Percentiles rank a stretch among this genome's conserved stretches.
phyloP scores from a whole-genome alignment of 2,888 invertebrate genomes.

The Thecocarcelia acutangulata region DNA sequence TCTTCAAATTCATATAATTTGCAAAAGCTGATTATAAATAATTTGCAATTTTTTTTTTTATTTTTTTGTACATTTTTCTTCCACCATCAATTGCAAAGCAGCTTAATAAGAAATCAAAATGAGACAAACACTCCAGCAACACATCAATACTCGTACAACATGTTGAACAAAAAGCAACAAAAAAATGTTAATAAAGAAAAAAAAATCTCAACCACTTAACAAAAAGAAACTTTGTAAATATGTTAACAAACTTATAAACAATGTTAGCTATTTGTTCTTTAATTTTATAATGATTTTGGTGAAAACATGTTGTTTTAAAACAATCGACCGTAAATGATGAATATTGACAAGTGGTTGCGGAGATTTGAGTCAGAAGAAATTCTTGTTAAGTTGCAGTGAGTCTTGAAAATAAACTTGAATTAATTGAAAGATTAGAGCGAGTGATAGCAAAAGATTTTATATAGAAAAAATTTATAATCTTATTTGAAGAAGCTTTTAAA shows the following conservation, averaged over 20 bases:
- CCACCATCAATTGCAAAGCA: neutral
- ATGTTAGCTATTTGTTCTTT: neutral
- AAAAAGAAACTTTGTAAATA: constrained; percentile 2
- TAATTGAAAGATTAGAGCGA: constrained; percentile 14
- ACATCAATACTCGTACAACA: constrained; percentile 19
- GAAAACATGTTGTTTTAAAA: constrained; percentile 28
- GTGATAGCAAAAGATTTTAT: neutral
- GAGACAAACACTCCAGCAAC: neutral
- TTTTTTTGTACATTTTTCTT: neutral
- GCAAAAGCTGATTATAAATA: constrained; percentile 36
- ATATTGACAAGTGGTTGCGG: constrained; percentile 36
- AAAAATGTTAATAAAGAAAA: neutral
- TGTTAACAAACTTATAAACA: neutral
- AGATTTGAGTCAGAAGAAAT: constrained; percentile 1
- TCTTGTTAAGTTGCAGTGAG: neutral
- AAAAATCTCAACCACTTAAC: neutral
- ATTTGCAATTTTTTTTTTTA: neutral
- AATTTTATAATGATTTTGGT: constrained; percentile 17
- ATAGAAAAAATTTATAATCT: neutral
- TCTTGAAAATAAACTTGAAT: neutral
- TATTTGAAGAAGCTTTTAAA: neutral
- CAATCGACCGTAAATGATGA: constrained; percentile 38
- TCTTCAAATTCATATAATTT: constrained; percentile 16
- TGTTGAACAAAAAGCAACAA: neutral
- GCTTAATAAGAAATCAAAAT: neutral